These are phyloP conservation scores for Petrophora chlorosata DNA, from an alignment of 2,888 invertebrate genomes.

Conservation along the genomic window DNA sequence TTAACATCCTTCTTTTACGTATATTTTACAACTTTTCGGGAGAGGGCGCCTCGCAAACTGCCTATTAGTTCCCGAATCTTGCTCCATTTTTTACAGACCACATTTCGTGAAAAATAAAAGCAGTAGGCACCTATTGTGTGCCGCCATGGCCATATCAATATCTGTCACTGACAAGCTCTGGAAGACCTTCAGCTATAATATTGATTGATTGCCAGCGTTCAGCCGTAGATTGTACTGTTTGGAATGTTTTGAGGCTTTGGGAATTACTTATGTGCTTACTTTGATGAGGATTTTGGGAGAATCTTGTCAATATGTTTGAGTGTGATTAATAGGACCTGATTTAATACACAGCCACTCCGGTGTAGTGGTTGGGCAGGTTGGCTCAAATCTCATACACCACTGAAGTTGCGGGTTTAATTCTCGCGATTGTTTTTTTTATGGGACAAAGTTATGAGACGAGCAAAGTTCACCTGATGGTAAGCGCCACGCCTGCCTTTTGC, in stretches of 20 bases:
- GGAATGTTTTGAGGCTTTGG: slow-evolving; percentile 12
- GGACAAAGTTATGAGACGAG: no score
- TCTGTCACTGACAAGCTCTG: slow-evolving; percentile 17
- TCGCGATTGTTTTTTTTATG: no score
- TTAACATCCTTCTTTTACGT: slow-evolving; percentile 17
- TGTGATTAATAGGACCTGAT: no score
- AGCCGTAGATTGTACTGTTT: slow-evolving; percentile 26
- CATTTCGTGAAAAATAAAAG: slow-evolving; percentile 5
- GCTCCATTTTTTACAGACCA: slow-evolving; percentile 7
- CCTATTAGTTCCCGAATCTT: slow-evolving; percentile 16
- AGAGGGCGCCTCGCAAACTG: slow-evolving; percentile 7
- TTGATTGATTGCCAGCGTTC: slow-evolving; percentile 29
- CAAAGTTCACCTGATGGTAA: no score
- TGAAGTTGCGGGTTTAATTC: no score
- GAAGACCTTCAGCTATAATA: slow-evolving; percentile 30
- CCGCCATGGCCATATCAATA: slow-evolving; percentile 21
- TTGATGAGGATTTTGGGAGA: no score
- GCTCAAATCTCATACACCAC: no score
- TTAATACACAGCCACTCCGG: no score
- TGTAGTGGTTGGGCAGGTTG: no score
- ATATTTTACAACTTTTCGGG: slow-evolving; percentile 20
- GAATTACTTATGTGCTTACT: slow-evolving; percentile 3
- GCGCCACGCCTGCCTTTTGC: no score
- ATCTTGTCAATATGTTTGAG: no score
- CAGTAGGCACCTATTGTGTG: slow-evolving; percentile 12